Conservation (phyloP, 2,797 vertebrate species). For the Avahi laniger region DNA sequence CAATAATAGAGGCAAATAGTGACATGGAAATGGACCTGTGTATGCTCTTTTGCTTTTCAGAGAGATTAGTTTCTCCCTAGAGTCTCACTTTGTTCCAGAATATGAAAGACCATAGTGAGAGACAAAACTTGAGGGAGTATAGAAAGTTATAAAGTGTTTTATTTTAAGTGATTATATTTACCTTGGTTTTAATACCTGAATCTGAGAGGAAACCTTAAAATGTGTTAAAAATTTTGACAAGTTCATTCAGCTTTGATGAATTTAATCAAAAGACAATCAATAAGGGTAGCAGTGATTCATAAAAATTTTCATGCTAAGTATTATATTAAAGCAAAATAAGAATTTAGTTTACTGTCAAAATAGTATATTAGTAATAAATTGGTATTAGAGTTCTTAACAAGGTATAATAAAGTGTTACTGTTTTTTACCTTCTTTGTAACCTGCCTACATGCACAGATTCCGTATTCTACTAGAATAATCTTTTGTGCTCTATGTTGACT, state of each 20-base stretch:
- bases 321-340: not conserved
- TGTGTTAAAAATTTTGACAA: not conserved
- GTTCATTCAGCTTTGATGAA: not conserved
- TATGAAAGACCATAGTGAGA: not conserved
- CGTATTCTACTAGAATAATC: not conserved
- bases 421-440: not conserved
- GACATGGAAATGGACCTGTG: not conserved
- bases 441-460: too few species aligned
- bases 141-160: not conserved
- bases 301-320: not conserved
- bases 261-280: not conserved
- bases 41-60: not conserved
- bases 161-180: not conserved
- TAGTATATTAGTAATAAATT: not conserved
- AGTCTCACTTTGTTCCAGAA: not conserved
- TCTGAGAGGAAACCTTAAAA: not conserved
- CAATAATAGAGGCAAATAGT: not conserved
- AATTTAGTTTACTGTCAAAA: not conserved
- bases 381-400: not conserved
- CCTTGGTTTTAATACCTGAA: not conserved
- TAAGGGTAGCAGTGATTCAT: not conserved
- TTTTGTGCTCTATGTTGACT: not conserved
- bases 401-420: not conserved
- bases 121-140: not conserved
- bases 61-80: not conserved